These are phyloP conservation scores for Ericerus pela DNA, from an alignment of 1,140 invertebrate genomes.

Conservation along the genomic window DNA sequence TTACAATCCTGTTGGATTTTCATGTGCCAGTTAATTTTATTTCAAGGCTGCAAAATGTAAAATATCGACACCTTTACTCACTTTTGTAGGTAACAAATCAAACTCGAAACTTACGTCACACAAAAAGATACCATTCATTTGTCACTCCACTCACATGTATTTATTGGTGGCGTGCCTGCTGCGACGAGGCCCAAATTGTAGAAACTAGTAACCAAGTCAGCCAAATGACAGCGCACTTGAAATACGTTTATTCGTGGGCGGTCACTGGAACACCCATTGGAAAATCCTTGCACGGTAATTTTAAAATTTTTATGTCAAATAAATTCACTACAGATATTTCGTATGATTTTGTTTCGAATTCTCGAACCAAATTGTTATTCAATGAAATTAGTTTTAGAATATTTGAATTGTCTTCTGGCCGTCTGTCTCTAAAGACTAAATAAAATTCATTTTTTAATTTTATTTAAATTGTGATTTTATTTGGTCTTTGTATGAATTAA, in stretches of 20 bases:
- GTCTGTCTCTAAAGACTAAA: background rate
- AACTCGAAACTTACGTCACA: conserved; percentile 32
- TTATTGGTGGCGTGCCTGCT: conserved; percentile 60
- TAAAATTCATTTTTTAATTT: background rate
- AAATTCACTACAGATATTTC: background rate
- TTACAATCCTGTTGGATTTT: too few relatives aligned
- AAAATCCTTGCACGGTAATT: conserved; percentile 39
- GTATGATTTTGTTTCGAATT: background rate
- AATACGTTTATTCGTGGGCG: conserved; percentile 53
- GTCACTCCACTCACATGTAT: conserved; percentile 47
- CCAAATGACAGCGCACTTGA: conserved; percentile 45
- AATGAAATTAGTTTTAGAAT: background rate
- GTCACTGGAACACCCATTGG: conserved; percentile 63
- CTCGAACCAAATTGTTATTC: background rate
- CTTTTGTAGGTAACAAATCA: conserved; percentile 13
- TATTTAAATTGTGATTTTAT: background rate
- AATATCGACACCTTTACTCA: background rate
- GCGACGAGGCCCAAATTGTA: conserved; percentile 74
- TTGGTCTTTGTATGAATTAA: background rate
- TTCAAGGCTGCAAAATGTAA: background rate
- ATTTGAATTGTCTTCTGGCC: background rate
- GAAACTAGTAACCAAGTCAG: conserved; percentile 39
- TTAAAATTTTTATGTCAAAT: background rate
- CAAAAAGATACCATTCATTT: conserved; percentile 42
- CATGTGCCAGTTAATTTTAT: background rate